Evolutionary conservation across 2,888 invertebrate species (phyloP), one percentile per base, ranked within the genome.

Genomic region (Ectemnius continuus): DNA sequence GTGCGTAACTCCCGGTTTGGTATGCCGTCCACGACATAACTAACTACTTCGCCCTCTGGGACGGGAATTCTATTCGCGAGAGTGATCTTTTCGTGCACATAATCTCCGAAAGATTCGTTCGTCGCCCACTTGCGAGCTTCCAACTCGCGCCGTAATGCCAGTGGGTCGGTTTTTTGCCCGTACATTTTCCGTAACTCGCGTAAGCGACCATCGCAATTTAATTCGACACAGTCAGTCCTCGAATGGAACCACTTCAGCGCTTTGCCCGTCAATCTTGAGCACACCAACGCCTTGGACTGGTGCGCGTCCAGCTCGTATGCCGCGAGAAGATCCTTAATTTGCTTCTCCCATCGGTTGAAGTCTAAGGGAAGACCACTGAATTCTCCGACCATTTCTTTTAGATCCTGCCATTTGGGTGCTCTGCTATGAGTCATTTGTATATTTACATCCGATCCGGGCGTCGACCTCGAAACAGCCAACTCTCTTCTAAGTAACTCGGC

Each of bases 61-160:
- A 58, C 26, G 1, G 58, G 20, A 2, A 16, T 4, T 2, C 20
- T 16, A 5, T 58, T 58, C 20, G 20, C 58, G 14, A 58, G 13
- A 5, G 13, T 23, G 14, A 58, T 23, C 4, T 58, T 20, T 3
- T 58, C 58, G 23, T 58, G 58, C 2, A 58, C n/a, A 20, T 58
- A 58, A n/a, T 58, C 74, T 45, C 62, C 67, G 16, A 74, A 70
- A 4, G 70, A 66, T 18, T 74, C 70, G 56, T 67, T 56, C 6
- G 18, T 28, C 18, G 47, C 65, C 74, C 70, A 74, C 2, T 48
- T 61, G n/a, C 66, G 59, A 5, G 23, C n/a, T 46, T 74, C 74
- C 16, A 74, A 74, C 56, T 59, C 59, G 4, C 58, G 46, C 4
- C 70, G 57, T 18, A 52, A 45, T 16, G 65, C 69, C 11, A 74